Evolutionary conservation across 2,797 vertebrate species (phyloP), one percentile per base, ranked within the genome.

Genomic region (Pseudochirops cupreus): DNA sequence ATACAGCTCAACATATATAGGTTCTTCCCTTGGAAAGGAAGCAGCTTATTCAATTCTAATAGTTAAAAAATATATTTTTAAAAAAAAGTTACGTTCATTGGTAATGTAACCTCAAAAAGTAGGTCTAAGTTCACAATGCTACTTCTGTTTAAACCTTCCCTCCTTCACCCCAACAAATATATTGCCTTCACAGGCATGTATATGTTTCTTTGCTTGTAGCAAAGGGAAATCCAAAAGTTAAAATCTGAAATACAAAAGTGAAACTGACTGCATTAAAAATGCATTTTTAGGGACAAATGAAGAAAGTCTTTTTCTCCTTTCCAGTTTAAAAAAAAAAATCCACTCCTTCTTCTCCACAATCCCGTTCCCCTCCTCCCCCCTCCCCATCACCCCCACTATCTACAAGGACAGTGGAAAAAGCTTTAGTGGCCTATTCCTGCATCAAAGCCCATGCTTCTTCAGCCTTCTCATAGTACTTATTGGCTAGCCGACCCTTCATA

Each of bases 401-500:
- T 95, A 93, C 90, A 95, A 90, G 50, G 97, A 57, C 2, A 10
- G 91, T 59, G 26, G 67, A 33, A 94, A 7, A 57, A 29, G 11
- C 33, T 89, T 89, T n/a, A 92, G 1, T 0, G 0, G 9, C 12
- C 98, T 96, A 99, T 93, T 99, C 99, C 97, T 99, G 99, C 99
- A 99, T 99, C 95, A 99, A 97, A 0, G 99, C 99, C 99, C 99
- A 99, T 91, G 99, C 99, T 96, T 99, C 99, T 96, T 99, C 99
- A 0, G 99, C 99, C 98, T 99, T 99, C 98, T 99, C 98, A 97
- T 99, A 99, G 98, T 99, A 99, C 97, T 99, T 99, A 98, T 99
- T 99, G 74, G 99, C 99, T 96, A 99, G 97, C 33, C 99, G 99
- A 91, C 99, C 99, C 93, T 99, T 99, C 99, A 99, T 99, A 90